Evolutionary conservation across 2,888 invertebrate genomes (phyloP).

Genomic region (Homarus gammarus): DNA sequence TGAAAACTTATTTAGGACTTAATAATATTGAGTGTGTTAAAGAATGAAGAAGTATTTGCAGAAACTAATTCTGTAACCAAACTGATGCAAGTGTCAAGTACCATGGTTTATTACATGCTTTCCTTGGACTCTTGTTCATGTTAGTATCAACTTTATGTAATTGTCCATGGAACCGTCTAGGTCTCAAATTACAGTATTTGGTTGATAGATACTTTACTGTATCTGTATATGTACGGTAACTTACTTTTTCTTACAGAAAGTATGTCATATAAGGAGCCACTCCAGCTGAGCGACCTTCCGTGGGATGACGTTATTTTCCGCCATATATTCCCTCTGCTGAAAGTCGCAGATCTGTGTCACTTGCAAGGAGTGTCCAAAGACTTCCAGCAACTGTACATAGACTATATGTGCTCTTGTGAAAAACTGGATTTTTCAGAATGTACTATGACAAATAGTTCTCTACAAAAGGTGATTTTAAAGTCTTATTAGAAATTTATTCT

Average conservation of each 20-base stretch:
- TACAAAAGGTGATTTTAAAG: neutral
- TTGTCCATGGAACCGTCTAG: too few species aligned
- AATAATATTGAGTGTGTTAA: too few species aligned
- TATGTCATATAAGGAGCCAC: neutral
- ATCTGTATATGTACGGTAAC: too few species aligned
- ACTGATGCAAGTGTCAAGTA: too few species aligned
- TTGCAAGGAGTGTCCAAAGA: slow-evolving; percentile 7
- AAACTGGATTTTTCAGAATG: slow-evolving; percentile 8
- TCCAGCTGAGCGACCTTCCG: slow-evolving; percentile 27
- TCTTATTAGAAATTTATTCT: neutral
- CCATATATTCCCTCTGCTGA: slow-evolving; percentile 24
- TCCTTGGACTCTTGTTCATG: too few species aligned
- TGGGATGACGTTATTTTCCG: slow-evolving; percentile 36
- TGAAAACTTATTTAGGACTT: too few species aligned
- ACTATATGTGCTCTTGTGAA: slow-evolving; percentile 25
- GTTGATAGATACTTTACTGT: too few species aligned
- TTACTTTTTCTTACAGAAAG: neutral
- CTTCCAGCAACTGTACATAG: neutral
- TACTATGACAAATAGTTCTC: neutral
- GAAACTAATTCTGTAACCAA: too few species aligned
- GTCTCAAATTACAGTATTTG: too few species aligned
- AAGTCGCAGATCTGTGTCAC: slow-evolving; percentile 7
- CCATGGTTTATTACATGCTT: too few species aligned
- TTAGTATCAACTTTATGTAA: too few species aligned
- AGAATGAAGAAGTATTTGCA: too few species aligned